Evolutionary conservation across 2,888 invertebrate genomes (phyloP).

Genomic region (Athalia circularis): DNA sequence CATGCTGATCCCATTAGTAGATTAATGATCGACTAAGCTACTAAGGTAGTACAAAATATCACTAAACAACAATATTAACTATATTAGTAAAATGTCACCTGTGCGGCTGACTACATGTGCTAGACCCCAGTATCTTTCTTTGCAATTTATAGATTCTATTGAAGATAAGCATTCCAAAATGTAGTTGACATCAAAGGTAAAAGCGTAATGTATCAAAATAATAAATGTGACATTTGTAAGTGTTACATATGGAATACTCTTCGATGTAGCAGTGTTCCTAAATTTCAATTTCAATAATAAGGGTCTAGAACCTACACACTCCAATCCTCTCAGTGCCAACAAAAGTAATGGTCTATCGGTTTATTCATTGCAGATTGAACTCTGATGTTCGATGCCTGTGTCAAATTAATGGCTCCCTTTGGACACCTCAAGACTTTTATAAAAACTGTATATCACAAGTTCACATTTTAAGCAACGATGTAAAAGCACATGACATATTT

Average conservation of each 20-base stretch:
- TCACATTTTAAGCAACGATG: slow-evolving; percentile 65
- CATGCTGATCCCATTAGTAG: slow-evolving; percentile 50
- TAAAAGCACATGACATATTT: slow-evolving; percentile 55
- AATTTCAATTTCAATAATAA: slow-evolving; percentile 48
- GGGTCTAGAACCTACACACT: slow-evolving; percentile 66
- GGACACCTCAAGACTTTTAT: background rate
- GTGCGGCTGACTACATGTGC: slow-evolving; percentile 70
- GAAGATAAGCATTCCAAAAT: slow-evolving; percentile 21
- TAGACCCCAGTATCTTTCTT: slow-evolving; percentile 57
- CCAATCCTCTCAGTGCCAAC: slow-evolving; percentile 67
- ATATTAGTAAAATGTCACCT: slow-evolving; percentile 65
- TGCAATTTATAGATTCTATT: slow-evolving; percentile 37
- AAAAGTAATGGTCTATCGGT: slow-evolving; percentile 40
- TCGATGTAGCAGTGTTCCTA: slow-evolving; percentile 28
- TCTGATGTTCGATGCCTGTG: background rate
- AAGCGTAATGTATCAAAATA: slow-evolving; percentile 14
- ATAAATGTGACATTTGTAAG: slow-evolving; percentile 31
- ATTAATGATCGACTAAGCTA: slow-evolving; percentile 50
- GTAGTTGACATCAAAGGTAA: slow-evolving; percentile 1
- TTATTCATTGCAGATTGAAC: background rate
- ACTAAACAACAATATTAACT: slow-evolving; percentile 52
- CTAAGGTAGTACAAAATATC: slow-evolving; percentile 20
- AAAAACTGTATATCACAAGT: slow-evolving; percentile 51
- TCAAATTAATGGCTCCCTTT: background rate
- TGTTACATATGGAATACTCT: slow-evolving; percentile 31